These are phyloP conservation scores for Nomada goodeniana DNA, from an alignment of 2,888 invertebrate genomes.

Conservation along the genomic window DNA sequence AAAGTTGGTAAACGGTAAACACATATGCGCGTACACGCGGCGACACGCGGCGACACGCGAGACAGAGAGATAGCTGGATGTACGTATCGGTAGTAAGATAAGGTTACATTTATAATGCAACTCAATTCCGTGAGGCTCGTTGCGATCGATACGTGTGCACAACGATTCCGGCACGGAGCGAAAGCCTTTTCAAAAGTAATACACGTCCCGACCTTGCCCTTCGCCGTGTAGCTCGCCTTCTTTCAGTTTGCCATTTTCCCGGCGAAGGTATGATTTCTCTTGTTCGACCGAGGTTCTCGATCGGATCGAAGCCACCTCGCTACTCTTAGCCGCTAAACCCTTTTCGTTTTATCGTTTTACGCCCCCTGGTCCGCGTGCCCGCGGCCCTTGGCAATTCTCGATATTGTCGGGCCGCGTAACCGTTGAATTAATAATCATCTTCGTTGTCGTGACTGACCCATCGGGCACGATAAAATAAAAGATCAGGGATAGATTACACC, in stretches of 20 bases:
- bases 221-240: conserved; percentile 10
- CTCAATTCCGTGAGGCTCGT: conserved; percentile 69
- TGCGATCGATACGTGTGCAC: conserved; percentile 65
- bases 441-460: not conserved
- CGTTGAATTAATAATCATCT: not conserved
- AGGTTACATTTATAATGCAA: conserved; percentile 76
- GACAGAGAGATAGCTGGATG: conserved; percentile 3
- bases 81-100: conserved; percentile 5
- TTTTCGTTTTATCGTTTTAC: not conserved
- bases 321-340: not conserved
- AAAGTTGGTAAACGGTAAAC: not conserved
- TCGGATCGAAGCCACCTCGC: not conserved
- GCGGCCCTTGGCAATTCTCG: not conserved
- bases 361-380: not conserved
- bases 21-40: not conserved
- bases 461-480: not conserved
- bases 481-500: not conserved
- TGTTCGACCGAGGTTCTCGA: conserved; percentile 14
- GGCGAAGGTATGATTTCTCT: not conserved
- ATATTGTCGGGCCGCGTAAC: not conserved
- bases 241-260: conserved; percentile 2
- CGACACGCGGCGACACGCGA: not conserved
- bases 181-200: conserved; percentile 31
- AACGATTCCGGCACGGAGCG: conserved; percentile 61
- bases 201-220: conserved; percentile 43